Conservation (phyloP, 1,140 invertebrate species). For the Steinernema feltiae region DNA sequence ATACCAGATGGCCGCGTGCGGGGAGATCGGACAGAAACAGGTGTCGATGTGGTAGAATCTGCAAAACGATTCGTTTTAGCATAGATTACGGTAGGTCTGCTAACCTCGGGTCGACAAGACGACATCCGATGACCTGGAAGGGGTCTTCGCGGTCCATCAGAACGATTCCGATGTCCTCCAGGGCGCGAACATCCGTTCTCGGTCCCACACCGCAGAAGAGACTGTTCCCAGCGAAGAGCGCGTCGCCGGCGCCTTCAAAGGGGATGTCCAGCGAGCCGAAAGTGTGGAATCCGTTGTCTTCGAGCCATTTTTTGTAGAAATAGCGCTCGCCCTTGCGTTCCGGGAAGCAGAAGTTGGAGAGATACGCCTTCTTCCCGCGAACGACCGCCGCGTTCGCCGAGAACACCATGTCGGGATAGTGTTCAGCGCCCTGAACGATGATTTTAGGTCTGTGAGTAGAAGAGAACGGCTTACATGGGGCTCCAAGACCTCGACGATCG, state of each 20-base stretch:
- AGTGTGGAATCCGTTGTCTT: slow-evolving; percentile 47
- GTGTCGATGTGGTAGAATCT: slow-evolving; percentile 58
- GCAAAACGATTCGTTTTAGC: slow-evolving; percentile 28
- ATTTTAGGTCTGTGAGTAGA: neutral
- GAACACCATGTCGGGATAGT: slow-evolving; percentile 55
- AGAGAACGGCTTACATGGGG: slow-evolving; percentile 36
- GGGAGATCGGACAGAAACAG: slow-evolving; percentile 54
- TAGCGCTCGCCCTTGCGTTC: slow-evolving; percentile 55
- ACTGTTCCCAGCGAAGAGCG: slow-evolving; percentile 51
- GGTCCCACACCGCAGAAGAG: slow-evolving; percentile 56
- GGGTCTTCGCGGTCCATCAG: slow-evolving; percentile 39
- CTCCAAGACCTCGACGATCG: slow-evolving; percentile 51
- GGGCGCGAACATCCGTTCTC: slow-evolving; percentile 50
- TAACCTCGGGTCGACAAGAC: slow-evolving; percentile 51
- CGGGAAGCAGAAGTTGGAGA: slow-evolving; percentile 54
- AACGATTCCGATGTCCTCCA: slow-evolving; percentile 40
- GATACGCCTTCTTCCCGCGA: slow-evolving; percentile 51
- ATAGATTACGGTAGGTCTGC: neutral
- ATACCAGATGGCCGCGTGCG: slow-evolving; percentile 52
- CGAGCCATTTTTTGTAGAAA: slow-evolving; percentile 55
- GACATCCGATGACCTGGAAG: slow-evolving; percentile 48
- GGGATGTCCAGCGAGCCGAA: slow-evolving; percentile 46
- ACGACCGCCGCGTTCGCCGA: slow-evolving; percentile 54
- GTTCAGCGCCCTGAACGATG: slow-evolving; percentile 49
- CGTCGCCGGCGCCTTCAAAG: slow-evolving; percentile 57